These are phyloP conservation scores for Erinaceus europaeus DNA, from an alignment of 2,113 vertebrate genomes.

Conservation along the genomic window DNA sequence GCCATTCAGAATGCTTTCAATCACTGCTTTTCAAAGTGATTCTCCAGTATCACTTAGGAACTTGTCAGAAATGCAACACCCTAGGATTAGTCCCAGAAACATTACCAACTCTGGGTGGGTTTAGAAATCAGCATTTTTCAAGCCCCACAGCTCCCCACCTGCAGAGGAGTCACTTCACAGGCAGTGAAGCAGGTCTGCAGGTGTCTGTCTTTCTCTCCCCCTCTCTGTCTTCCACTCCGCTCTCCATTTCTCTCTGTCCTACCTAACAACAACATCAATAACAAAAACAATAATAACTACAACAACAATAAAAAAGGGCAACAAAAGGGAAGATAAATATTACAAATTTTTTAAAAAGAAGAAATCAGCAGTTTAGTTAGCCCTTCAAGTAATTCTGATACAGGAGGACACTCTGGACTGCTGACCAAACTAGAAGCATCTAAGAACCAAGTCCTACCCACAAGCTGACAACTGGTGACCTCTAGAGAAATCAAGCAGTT, in stretches of 20 bases:
- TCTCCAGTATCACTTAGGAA: not conserved
- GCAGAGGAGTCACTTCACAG: not conserved
- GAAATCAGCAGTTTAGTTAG: no score
- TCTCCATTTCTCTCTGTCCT: no score
- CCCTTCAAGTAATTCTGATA: not conserved
- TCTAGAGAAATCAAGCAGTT: not conserved
- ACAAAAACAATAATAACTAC: no score
- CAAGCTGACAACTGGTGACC: not conserved
- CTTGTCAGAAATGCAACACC: not conserved
- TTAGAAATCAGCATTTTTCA: not conserved
- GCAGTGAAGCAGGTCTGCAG: no score
- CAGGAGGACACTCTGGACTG: not conserved
- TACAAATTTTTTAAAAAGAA: no score
- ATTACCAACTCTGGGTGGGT: not conserved
- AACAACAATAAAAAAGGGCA: no score
- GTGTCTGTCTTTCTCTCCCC: no score
- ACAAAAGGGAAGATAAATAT: no score
- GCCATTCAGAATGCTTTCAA: constrained; percentile 16
- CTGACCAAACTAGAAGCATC: not conserved
- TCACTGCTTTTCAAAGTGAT: not conserved
- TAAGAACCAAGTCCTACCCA: not conserved
- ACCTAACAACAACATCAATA: no score
- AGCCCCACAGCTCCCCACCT: no score
- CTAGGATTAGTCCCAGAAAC: not conserved
- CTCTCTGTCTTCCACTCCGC: no score